Evolutionary conservation across 2,888 invertebrate genomes (phyloP), one percentile per base, ranked within the genome.

Genomic region (Plebejus argus): DNA sequence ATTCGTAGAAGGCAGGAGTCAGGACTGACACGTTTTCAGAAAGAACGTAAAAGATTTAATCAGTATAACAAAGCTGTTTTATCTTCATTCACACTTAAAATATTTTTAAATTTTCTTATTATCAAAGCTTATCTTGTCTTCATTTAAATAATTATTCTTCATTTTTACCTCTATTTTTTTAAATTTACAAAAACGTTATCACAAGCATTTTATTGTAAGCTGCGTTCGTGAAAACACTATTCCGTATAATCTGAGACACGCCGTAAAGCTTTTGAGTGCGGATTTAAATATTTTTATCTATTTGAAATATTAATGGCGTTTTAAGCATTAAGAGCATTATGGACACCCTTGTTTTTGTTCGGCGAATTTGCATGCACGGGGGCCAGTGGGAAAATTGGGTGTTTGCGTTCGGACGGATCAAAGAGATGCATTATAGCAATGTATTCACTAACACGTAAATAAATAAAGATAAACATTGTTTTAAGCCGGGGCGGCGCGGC

Each of bases 261-360:
- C 76, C 82, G 83, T 82, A 83, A 84, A 83, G 85, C 83, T 86
- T 85, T 79, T 81, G 83, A 84, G 81, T 80, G 78, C 84, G 83
- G 85, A 89, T 90, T 90, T 88, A 86, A 89, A 89, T 90, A 88
- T 88, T 88, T 91, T 90, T 91, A 90, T 92, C 90, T 90, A 89
- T 91, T 91, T 93, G 85, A 92, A 93, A 93, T 93, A 93, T 93
- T 93, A 93, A 94, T 91, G 92, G 89, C 86, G 86, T 88, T 87
- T 86, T 84, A 83, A 82, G 92, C 89, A 90, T 92, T 93, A 92
- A 91, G 90, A 87, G 91, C 87, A 91, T 92, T 91, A 91, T 86
- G 83, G 83, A 82, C 87, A 86, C 93, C 93, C 93, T 91, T 93
- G 93, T 93, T 92, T 90, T 91, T 86, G 88, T 89, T 87, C 83